Conservation (phyloP, 2,888 invertebrate species). For the Nycteola revayana region DNA sequence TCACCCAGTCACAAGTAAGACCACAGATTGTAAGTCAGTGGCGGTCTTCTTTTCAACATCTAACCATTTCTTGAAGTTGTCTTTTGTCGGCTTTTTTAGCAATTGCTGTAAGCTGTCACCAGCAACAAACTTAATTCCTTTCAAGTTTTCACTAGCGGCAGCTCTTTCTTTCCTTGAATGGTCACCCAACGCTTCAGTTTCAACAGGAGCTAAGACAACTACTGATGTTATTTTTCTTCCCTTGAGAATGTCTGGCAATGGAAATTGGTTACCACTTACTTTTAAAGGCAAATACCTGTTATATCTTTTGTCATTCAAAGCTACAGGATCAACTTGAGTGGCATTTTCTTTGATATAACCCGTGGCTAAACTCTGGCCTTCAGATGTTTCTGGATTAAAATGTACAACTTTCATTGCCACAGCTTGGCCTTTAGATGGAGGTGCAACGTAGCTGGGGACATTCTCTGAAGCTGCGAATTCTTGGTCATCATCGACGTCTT, state of each 20-base stretch:
- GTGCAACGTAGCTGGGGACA: slow-evolving; percentile 59
- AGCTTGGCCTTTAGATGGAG: slow-evolving; percentile 71
- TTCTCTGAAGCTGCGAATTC: slow-evolving; percentile 82
- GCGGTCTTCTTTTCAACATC: slow-evolving; percentile 88
- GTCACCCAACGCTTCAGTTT: slow-evolving; percentile 83
- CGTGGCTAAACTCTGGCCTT: slow-evolving; percentile 87
- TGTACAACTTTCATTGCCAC: slow-evolving; percentile 93
- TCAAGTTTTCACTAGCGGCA: slow-evolving; percentile 78
- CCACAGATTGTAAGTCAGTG: slow-evolving; percentile 89
- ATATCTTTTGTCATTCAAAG: slow-evolving; percentile 88
- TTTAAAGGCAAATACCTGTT: slow-evolving; percentile 92
- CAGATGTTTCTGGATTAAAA: slow-evolving; percentile 88
- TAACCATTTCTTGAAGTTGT: slow-evolving; percentile 91
- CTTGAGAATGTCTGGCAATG: slow-evolving; percentile 88
- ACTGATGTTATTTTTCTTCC: slow-evolving; percentile 92
- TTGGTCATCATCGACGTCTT: slow-evolving; percentile 74
- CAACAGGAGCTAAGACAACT: slow-evolving; percentile 91
- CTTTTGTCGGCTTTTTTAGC: slow-evolving; percentile 87
- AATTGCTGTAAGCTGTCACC: slow-evolving; percentile 89
- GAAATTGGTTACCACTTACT: slow-evolving; percentile 92
- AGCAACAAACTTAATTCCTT: slow-evolving; percentile 87
- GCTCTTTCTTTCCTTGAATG: slow-evolving; percentile 80
- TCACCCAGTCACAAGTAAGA: slow-evolving; percentile 91
- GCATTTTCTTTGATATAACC: slow-evolving; percentile 88
- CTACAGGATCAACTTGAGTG: slow-evolving; percentile 88